phyloP scores from a whole-genome alignment of 2,888 invertebrate genomes.

The Sepiola atlantica region DNA sequence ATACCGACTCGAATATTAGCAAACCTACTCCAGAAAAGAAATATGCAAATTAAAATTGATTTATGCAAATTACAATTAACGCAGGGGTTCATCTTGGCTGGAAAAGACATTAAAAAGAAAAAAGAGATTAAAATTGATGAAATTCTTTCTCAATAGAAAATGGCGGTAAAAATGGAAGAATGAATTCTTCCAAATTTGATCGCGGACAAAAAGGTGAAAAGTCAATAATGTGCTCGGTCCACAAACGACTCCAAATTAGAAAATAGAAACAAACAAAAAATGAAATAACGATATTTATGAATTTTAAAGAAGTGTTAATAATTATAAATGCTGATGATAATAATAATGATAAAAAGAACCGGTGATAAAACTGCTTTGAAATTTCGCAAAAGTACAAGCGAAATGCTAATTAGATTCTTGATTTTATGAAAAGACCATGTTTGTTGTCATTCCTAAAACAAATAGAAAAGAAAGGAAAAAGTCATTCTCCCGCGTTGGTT shows the following conservation, averaged over 20 bases:
- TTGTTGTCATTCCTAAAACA: background rate
- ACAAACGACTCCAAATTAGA: background rate
- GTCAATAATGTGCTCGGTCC: background rate
- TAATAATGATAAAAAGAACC: background rate
- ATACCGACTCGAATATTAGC: background rate
- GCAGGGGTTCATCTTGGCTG: background rate
- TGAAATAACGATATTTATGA: background rate
- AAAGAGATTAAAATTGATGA: background rate
- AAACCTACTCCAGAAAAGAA: background rate
- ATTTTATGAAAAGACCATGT: background rate
- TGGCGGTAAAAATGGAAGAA: background rate
- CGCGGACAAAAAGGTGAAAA: background rate
- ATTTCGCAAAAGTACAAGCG: background rate
- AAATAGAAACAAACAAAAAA: no score
- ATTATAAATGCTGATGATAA: no score
- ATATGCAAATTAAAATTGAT: background rate
- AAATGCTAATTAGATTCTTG: background rate
- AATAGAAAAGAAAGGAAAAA: background rate
- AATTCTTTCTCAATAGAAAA: background rate
- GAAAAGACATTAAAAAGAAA: background rate
- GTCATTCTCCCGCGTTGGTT: background rate
- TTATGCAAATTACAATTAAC: slow-evolving; percentile 23
- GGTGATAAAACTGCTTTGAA: background rate
- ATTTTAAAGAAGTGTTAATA: background rate
- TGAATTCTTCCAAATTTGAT: background rate